Base-by-base conservation (phyloP, 2,888 invertebrate genomes). In the Lasioglossum leucozonium region DNA sequence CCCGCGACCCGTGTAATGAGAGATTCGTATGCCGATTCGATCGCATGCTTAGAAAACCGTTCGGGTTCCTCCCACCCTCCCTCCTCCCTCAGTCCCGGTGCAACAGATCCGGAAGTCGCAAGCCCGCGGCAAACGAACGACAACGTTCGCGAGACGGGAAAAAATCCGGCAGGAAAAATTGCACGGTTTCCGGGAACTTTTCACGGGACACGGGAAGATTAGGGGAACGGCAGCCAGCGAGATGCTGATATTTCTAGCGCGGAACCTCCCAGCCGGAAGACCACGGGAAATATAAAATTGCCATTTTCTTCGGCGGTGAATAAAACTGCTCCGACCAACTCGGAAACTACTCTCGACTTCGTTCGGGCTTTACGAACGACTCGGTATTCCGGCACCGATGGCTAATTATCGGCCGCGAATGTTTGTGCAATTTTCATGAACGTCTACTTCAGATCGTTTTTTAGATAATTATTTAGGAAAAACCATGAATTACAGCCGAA, bases 11-110 rank as follows among this genome's bases (percentile, higher is more conserved):
- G 62, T 65, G 76, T 87, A 87, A 88, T 80, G 82, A 84, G 82
- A 81, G 74, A 87, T 88, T 88, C 82, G 84, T 84, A 81, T 87
- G 81, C 86, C 82, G 69, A 73, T 74, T 65, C 77, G 80, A 81
- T 69, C n/a, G 69, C 40, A n/a, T 81, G 34, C 77, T 76, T 65
- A 75, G 72, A 77, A 67, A 77, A 79, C 72, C 42, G 69, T 84
- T 72, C 58, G 44, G 44, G 65, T n/a, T 40, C 5, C 71, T 58
- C 40, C 47, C 30, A 75, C 34, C n/a, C n/a, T n/a, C n/a, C n/a
- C n/a, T n/a, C n/a, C n/a, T n/a, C n/a, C n/a, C n/a, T n/a, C n/a
- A n/a, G 2, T 4, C 22, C 51, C 11, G 55, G 42, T 51, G 79
- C 79, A 51, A 73, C 62, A n/a, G 71, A 77, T 69, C 69, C 69